Evolutionary conservation across 1,140 invertebrate genomes (phyloP).

Genomic region (Apolygus lucorum): DNA sequence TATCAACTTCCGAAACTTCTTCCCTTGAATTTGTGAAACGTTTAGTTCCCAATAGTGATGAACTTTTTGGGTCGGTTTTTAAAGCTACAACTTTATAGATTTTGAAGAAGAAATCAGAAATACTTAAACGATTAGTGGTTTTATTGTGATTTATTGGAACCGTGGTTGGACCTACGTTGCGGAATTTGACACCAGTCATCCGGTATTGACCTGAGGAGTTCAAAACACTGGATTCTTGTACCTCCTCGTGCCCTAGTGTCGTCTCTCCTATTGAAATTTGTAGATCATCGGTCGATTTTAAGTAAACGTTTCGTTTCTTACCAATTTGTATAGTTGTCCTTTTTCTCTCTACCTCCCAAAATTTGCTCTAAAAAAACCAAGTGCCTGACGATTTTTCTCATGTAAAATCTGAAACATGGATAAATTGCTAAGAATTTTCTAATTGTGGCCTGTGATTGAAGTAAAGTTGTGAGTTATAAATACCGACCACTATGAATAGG

Average conservation of each 20-base stretch:
- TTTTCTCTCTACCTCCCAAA: background rate
- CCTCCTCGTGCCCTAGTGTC: background rate
- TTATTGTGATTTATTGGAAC: too few relatives aligned
- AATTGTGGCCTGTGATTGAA: conserved; percentile 19
- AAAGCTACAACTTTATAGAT: conserved; percentile 24
- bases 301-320: background rate
- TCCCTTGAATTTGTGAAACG: conserved; percentile 10
- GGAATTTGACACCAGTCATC: too few relatives aligned
- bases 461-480: conserved; percentile 19
- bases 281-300: conserved; percentile 6
- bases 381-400: conserved; percentile 23
- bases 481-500: conserved; percentile 19
- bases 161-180: too few relatives aligned
- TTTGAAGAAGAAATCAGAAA: background rate
- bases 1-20: conserved; percentile 1
- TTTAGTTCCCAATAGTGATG: conserved; percentile 22
- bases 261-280: too few relatives aligned
- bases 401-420: background rate
- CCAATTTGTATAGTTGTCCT: background rate
- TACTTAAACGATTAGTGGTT: background rate
- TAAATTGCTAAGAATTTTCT: conserved; percentile 1
- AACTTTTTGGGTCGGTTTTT: conserved; percentile 20
- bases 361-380: conserved; percentile 21
- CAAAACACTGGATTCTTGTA: too few relatives aligned
- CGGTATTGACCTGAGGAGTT: too few relatives aligned